Conservation (phyloP, 2,888 invertebrate genomes). For the Ormyrus pomaceus region DNA sequence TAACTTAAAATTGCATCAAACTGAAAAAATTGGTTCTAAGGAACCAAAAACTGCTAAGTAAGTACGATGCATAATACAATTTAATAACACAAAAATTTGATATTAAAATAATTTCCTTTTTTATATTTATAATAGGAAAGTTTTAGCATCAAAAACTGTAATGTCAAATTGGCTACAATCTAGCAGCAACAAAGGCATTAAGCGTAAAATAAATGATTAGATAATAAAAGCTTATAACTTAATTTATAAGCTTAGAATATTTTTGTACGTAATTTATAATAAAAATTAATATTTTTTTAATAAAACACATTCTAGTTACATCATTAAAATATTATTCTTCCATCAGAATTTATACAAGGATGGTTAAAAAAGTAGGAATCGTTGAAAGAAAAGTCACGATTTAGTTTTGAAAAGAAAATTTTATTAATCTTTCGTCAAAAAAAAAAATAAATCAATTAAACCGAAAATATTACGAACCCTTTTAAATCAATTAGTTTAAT, state of each 20-base stretch:
- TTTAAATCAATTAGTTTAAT: neutral
- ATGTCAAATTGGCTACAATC: slow-evolving; percentile 49
- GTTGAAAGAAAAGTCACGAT: slow-evolving; percentile 20
- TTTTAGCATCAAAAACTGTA: slow-evolving; percentile 45
- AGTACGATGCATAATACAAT: neutral
- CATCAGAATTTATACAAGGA: too few species aligned
- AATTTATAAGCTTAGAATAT: slow-evolving; percentile 14
- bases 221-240: neutral
- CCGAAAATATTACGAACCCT: neutral
- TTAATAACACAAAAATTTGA: neutral
- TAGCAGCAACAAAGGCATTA: slow-evolving; percentile 26
- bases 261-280: slow-evolving; percentile 26
- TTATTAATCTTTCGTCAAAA: slow-evolving; percentile 42
- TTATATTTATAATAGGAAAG: slow-evolving; percentile 24
- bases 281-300: slow-evolving; percentile 8
- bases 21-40: slow-evolving; percentile 44
- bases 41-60: slow-evolving; percentile 43
- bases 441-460: slow-evolving; percentile 21
- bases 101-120: slow-evolving; percentile 4
- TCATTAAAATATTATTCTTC: too few species aligned
- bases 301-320: too few species aligned
- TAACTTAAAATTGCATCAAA: slow-evolving; percentile 42
- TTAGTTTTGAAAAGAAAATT: slow-evolving; percentile 44
- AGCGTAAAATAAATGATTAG: slow-evolving; percentile 48
- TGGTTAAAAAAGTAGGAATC: too few species aligned